A percentile compares a stretch with the other conserved stretches of the same genome.
Evolutionary conservation across 2,797 vertebrate genomes (phyloP).

Genomic region (Selene dorsalis): DNA sequence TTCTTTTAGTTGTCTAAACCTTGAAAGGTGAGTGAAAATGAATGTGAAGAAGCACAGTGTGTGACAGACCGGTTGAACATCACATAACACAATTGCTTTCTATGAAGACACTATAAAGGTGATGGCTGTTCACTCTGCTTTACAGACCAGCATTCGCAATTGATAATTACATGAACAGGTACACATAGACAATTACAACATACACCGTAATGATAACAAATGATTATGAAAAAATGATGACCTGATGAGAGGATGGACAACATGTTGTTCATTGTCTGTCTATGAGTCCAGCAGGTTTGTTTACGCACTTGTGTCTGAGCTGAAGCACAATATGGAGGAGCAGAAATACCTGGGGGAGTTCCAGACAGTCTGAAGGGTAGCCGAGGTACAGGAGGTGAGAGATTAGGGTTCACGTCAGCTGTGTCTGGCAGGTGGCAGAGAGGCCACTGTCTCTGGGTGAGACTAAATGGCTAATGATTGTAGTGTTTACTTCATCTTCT

Average conservation of each 20-base stretch:
- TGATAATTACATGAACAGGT: not conserved
- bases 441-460: not conserved
- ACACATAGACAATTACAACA: not conserved
- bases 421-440: not conserved
- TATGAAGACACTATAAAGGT: not conserved
- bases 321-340: not conserved
- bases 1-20: not conserved
- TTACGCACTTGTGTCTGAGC: not conserved
- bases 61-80: not conserved
- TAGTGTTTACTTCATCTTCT: not conserved
- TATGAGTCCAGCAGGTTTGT: not conserved
- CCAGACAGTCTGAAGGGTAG: not conserved
- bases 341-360: not conserved
- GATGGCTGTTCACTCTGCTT: not conserved
- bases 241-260: not conserved
- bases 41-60: not conserved
- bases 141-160: not conserved
- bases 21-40: not conserved
- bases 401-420: conserved; percentile 3
- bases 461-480: not conserved
- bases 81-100: not conserved
- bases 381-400: not conserved
- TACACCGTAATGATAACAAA: not conserved
- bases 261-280: not conserved
- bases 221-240: not conserved